Base-by-base conservation (phyloP, 2,797 vertebrate species). In the Xenentodon cancila region DNA sequence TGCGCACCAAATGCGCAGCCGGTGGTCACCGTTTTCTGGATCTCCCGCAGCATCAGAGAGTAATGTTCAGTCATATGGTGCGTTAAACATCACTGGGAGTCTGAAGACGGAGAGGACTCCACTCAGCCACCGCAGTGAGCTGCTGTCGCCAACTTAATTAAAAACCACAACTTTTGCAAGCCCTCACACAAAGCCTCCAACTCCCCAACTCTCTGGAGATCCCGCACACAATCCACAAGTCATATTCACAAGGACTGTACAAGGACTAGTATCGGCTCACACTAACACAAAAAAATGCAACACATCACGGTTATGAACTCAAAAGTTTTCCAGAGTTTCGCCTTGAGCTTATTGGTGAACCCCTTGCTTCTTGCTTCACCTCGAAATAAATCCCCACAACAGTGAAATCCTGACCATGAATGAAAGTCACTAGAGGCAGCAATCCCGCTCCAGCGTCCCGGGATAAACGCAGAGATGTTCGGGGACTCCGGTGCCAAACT, bases 1-100 rank as follows among this genome's bases (percentile, higher is more conserved):
- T 77, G 91, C 89, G 90, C 91, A 69, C 87, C 85, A 51, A 76
- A 81, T 72, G 89, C 91, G 92, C 92, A 90, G 88, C 91, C 89
- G 85, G 86, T 82, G 86, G 79, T 91, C 82, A 56, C 84, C 80
- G 81, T 73, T 48, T 65, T 59, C 68, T 63, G 89, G 73, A 81
- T 80, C 55, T 72, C 82, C 73, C 68, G 84, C 90, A 91, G 89
- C 93, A 94, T 94, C 78, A 92, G 90, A 91, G 62, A 71, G 69
- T 50, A 21, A 73, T 42, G 54, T 51, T 86, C 72, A 85, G 63
- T 72, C 76, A 73, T 70, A 73, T 74, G 75, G 73, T 22, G 82
- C 72, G 86, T 85, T 25, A 71, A 88, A 82, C 75, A 81, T 86
- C 79, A 51, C 76, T 27, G 2, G 47, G 50, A 58, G 53, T 72